These are phyloP conservation scores for Drosophila nannoptera DNA, from an alignment of 1,140 invertebrate genomes.

Conservation along the genomic window DNA sequence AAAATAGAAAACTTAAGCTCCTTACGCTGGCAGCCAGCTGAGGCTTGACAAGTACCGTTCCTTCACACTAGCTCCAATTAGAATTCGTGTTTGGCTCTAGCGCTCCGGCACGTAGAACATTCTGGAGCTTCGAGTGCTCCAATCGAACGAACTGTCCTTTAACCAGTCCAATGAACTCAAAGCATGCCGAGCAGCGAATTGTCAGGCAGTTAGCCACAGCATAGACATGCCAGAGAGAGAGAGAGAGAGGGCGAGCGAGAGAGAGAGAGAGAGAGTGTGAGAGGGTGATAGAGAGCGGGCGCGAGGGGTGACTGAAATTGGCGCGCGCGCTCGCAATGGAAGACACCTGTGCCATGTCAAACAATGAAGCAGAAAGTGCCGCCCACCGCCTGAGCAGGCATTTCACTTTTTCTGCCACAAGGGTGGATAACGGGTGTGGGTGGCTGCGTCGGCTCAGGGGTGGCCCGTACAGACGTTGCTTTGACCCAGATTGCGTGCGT, in stretches of 20 bases:
- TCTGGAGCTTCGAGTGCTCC: neutral
- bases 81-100: neutral
- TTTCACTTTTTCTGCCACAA: constrained; percentile 64
- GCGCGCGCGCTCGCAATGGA: constrained; percentile 47
- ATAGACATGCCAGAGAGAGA: no score
- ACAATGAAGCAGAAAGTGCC: constrained; percentile 26
- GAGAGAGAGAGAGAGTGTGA: no score
- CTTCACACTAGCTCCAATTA: neutral
- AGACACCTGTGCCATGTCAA: constrained; percentile 73
- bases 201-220: neutral
- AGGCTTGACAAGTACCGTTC: no score
- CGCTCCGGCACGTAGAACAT: no score
- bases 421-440: neutral
- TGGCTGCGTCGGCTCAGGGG: neutral
- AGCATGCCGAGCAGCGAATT: constrained; percentile 29
- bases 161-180: constrained; percentile 65
- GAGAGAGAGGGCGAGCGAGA: neutral
- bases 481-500: constrained; percentile 83
- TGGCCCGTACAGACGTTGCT: constrained; percentile 69
- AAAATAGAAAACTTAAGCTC: neutral
- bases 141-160: constrained; percentile 46
- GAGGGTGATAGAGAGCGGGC: neutral
- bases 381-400: constrained; percentile 24
- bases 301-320: constrained; percentile 38
- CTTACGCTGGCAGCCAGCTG: no score